Evolutionary conservation across 1,140 invertebrate genomes (phyloP), one percentile per base, ranked within the genome.

Genomic region (Holotrichia oblita): DNA sequence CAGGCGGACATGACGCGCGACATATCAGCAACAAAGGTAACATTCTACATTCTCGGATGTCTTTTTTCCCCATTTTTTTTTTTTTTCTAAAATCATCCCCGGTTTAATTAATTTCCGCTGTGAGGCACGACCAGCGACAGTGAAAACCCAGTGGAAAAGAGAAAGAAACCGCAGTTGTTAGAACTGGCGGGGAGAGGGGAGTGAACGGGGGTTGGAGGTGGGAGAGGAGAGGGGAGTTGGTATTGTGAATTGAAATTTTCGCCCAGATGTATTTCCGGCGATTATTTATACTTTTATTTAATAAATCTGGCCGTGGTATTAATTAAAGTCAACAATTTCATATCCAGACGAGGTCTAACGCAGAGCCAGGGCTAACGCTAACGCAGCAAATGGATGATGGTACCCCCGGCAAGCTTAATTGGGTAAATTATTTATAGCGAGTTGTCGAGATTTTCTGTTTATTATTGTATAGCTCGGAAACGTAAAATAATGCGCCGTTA

Each of bases 321-420:
- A 48, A 48, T 48, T 48, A 48, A 48, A 48, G 44, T 48, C 44
- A 48, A 48, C 44, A 48, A 48, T 48, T 48, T 48, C 44, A 48
- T 48, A 48, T 12, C 7, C 44, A 12, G n/a, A n/a, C 44, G 44
- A 48, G 44, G 12, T n/a, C 8, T 48, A n/a, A n/a, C n/a, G 42
- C 3, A 12, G 10, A 14, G 42, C 10, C 2, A 3, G n/a, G n/a
- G n/a, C 44, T 48, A 48, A 9, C 44, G 7, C 8, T n/a, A n/a
- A n/a, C 44, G 44, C 12, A 14, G 3, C 12, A 48, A 48, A 48
- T 48, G 44, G 12, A 48, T 48, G 12, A n/a, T n/a, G n/a, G 44
- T 12, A 12, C 8, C n/a, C 2, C n/a, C n/a, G 44, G 44, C 7
- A n/a, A 48, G 8, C n/a, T 48, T 48, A 48, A 48, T 48, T 48